phyloP scores from a whole-genome alignment of 1,140 invertebrate genomes.

The Drosophila bocqueti region DNA sequence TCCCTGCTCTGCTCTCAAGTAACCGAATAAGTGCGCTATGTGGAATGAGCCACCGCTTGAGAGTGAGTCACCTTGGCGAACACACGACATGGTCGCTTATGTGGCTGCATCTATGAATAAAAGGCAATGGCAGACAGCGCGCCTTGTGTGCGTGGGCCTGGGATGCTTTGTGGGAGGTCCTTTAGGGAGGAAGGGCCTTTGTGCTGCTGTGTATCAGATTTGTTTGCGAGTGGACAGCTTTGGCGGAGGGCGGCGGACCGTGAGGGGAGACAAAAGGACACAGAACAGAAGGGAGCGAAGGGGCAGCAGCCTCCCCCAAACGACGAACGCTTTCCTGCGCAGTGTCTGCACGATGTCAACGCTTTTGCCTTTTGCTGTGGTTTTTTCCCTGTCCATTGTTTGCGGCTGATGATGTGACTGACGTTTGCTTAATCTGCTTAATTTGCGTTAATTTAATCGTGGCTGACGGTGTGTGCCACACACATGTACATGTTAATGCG shows the following conservation, averaged over 20 bases:
- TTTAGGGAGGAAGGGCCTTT: not conserved
- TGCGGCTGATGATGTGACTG: slow-evolving; percentile 65
- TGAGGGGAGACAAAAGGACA: slow-evolving; percentile 1
- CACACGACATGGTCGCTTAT: slow-evolving; percentile 10
- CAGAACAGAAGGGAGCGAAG: not conserved
- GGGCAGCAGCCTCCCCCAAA: slow-evolving; percentile 1
- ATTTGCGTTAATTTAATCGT: slow-evolving; percentile 76
- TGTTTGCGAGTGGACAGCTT: slow-evolving; percentile 21
- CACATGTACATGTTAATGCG: not conserved
- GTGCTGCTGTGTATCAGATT: slow-evolving; percentile 22
- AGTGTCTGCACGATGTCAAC: slow-evolving; percentile 54
- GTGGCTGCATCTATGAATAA: slow-evolving; percentile 23
- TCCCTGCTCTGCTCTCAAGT: too few species aligned
- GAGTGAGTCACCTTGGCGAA: slow-evolving; percentile 16
- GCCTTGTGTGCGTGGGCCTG: slow-evolving; percentile 8
- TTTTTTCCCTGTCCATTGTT: slow-evolving; percentile 54
- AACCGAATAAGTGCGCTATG: not conserved
- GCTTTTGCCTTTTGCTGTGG: slow-evolving; percentile 66
- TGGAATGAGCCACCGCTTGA: not conserved
- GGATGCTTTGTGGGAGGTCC: slow-evolving; percentile 7
- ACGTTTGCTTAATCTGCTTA: slow-evolving; percentile 66
- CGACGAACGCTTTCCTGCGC: slow-evolving; percentile 13
- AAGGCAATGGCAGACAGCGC: slow-evolving; percentile 20
- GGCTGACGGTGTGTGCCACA: slow-evolving; percentile 29
- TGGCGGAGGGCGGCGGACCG: not conserved